phyloP scores from a whole-genome alignment of 2,797 vertebrate genomes.

The Halcyon chelicuti region DNA sequence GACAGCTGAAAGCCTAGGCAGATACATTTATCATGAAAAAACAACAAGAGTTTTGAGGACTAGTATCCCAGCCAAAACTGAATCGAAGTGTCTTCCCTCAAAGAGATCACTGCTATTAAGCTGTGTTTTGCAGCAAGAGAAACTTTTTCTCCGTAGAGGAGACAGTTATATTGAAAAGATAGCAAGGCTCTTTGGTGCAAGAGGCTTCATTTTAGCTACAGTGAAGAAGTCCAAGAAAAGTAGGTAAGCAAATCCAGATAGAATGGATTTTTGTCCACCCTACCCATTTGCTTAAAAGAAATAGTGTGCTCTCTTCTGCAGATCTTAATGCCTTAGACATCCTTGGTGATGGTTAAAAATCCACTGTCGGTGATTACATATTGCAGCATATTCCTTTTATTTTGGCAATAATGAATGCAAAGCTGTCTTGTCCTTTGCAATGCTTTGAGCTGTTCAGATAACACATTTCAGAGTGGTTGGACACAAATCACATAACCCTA shows the following conservation, averaged over 20 bases:
- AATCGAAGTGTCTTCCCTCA: neutral
- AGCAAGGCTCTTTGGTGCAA: slow-evolving; percentile 4
- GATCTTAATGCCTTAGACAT: neutral
- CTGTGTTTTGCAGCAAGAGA: neutral
- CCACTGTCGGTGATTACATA: neutral
- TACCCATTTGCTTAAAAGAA: neutral
- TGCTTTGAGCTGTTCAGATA: slow-evolving; percentile 29
- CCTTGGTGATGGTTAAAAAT: neutral
- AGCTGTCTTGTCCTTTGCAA: slow-evolving; percentile 24
- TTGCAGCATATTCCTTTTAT: slow-evolving; percentile 34
- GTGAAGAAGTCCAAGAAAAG: neutral
- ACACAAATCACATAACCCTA: slow-evolving; percentile 10
- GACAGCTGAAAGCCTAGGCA: slow-evolving; percentile 15
- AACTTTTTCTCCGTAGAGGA: slow-evolving; percentile 1
- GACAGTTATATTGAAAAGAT: neutral
- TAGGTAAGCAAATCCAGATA: neutral
- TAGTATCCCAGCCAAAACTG: slow-evolving; percentile 24
- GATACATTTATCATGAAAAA: neutral
- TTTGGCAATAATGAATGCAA: slow-evolving; percentile 27
- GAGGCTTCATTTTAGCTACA: neutral
- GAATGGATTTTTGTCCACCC: neutral
- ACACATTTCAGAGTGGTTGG: neutral
- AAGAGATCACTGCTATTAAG: neutral
- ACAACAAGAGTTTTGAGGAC: neutral
- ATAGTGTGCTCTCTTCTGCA: neutral